Evolutionary conservation across 2,888 invertebrate genomes (phyloP).

Genomic region (Thereva nobilitata): DNA sequence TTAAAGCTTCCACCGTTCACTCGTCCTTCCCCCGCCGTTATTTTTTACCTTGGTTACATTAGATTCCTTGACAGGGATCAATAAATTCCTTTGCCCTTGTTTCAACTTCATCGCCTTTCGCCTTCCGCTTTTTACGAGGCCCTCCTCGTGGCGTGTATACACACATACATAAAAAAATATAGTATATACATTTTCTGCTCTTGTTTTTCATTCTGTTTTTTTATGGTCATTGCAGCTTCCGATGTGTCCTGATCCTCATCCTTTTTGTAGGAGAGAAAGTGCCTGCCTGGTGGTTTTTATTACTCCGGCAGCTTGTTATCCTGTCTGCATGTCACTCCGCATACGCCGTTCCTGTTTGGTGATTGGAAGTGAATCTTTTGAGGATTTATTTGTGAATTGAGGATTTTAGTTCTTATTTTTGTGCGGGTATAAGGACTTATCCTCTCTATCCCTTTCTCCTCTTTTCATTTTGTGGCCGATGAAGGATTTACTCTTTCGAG

Average conservation of each 20-base stretch:
- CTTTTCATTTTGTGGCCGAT: too few species aligned
- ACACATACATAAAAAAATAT: too few species aligned
- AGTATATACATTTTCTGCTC: too few species aligned
- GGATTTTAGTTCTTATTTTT: background rate
- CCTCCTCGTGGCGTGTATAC: slow-evolving; percentile 3
- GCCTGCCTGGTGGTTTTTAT: slow-evolving; percentile 23
- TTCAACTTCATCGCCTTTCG: slow-evolving; percentile 6
- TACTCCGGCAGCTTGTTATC: slow-evolving; percentile 29
- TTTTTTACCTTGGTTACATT: background rate
- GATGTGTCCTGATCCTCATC: background rate
- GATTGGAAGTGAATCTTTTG: slow-evolving; percentile 13
- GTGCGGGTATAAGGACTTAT: too few species aligned
- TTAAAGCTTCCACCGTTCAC: background rate
- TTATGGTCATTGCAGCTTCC: background rate
- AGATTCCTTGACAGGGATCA: slow-evolving; percentile 15
- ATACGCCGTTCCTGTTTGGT: slow-evolving; percentile 8
- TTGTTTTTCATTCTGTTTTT: too few species aligned
- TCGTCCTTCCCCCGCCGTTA: background rate
- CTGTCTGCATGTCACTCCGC: slow-evolving; percentile 19
- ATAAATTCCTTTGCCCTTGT: slow-evolving; percentile 19
- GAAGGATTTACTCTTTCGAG: too few species aligned
- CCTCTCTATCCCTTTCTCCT: too few species aligned
- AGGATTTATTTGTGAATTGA: slow-evolving; percentile 23
- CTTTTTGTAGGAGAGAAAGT: background rate
- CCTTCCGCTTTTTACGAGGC: background rate